Evolutionary conservation across 2,797 vertebrate genomes (phyloP), one percentile per base, ranked within the genome.

Genomic region (Lithobates pipiens): DNA sequence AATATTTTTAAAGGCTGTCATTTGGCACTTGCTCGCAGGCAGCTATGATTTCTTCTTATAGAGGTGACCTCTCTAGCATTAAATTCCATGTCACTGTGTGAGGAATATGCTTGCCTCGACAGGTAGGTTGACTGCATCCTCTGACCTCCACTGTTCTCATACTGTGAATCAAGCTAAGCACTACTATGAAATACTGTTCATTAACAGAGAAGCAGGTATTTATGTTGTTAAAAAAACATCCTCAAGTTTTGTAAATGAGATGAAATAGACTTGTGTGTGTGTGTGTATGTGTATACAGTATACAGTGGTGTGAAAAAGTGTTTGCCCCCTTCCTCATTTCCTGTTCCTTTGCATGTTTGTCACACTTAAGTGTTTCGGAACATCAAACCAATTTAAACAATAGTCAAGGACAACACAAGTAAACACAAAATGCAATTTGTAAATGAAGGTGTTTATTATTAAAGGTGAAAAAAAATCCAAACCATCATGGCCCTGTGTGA

Each of bases 91-190:
- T 92, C 94, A 92, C 80, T 11, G 85, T 81, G 87, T 92, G 93
- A 94, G 90, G 89, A 90, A 91, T 93, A 90, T 91, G 89, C 88
- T 86, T 21, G 89, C 88, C 75, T 46, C 93, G 94, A 92, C 92
- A 93, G 93, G 92, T 91, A 90, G 91, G 91, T 91, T 92, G 93
- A 89, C 91, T 89, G 92, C 91, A 92, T 93, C 91, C 89, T 87
- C 88, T 93, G 93, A 94, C 93, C 93, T 93, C 93, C 89, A 92
- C 92, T 83, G 89, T 90, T 92, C 87, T 93, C 92, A 93, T 63
- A 88, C 77, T 27, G 92, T 32, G 91, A 84, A 83, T 91, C 88
- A 91, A 90, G 92, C 92, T 76, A 88, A 88, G 90, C 88, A 80
- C 87, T 85, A 89, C 86, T 88, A 90, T 92, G 92, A 93, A 93